Base-by-base conservation (phyloP, 2,888 invertebrate genomes). In the Macropis europaea region DNA sequence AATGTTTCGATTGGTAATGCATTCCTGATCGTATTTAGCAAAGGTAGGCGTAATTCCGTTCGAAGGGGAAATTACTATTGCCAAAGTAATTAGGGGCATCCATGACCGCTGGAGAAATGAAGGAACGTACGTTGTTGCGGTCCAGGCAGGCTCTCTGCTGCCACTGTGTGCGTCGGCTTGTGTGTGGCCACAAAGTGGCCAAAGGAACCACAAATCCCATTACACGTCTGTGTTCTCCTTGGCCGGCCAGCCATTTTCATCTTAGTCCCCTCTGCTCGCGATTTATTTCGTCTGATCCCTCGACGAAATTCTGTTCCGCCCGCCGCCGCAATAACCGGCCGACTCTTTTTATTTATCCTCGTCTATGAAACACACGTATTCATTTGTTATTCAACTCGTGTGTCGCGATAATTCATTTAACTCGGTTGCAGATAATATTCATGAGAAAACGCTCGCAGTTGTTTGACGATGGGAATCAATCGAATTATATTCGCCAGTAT, bases 171-270 rank as follows among this genome's bases (percentile, higher is more conserved):
- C n/a, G 66, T 67, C 24, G 80, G 72, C 52, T 52, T 52, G 24
- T 42, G 40, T 34, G 76, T 76, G 69, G 77, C 83, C 82, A 71
- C 77, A 76, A 56, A 57, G 76, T 76, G 74, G 54, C 79, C 82
- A 60, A 52, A 43, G 52, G 38, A 71, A 76, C 83, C 83, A 61
- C 82, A 74, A 77, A 84, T 83, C 82, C 73, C 73, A 77, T 82
- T 78, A 76, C 59, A 50, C 71, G 64, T 61, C 69, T 67, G 59
- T 40, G 54, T 61, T 67, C 71, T 59, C 50, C 66, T 54, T 64
- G 54, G 53, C n/a, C 17, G 38, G 19, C 9, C 22, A 36, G 7
- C 15, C 3, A 50, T 60, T 54, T 63, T 54, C 48, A 22, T 70
- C 71, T 71, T 63, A 38, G 42, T 38, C 22, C n/a, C 26, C 36